Evolutionary conservation across 2,797 vertebrate genomes (phyloP).

Genomic region (Phoebastria nigripes): DNA sequence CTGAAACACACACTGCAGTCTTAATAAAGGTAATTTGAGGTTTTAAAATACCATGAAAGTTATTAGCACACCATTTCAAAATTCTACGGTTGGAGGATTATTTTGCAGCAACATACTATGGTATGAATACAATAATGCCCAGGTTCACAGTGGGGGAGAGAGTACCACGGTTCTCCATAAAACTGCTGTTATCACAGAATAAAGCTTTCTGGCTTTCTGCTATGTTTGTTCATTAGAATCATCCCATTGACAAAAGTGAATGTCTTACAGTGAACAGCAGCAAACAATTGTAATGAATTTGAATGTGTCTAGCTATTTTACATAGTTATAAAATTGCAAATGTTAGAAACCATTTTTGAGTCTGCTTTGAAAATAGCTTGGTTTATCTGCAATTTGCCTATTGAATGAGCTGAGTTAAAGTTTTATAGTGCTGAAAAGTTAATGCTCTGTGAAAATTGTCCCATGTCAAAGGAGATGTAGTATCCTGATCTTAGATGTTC

Average conservation of each 20-base stretch:
- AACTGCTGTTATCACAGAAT: background rate
- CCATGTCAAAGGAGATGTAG: background rate
- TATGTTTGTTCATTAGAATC: background rate
- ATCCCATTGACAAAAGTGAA: background rate
- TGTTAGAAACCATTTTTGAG: background rate
- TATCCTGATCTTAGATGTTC: background rate
- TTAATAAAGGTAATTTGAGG: background rate
- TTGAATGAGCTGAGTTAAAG: background rate
- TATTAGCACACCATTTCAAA: background rate
- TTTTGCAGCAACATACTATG: background rate
- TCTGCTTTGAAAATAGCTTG: background rate
- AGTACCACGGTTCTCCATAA: background rate
- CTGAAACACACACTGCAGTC: background rate
- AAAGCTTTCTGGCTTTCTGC: background rate
- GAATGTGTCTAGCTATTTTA: background rate
- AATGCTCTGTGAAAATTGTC: background rate
- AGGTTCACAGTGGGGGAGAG: background rate
- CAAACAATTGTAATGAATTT: background rate
- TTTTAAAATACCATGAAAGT: background rate
- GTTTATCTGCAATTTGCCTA: background rate
- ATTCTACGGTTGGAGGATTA: background rate
- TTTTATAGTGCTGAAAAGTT: background rate
- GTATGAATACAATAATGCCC: background rate
- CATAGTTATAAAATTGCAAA: background rate
- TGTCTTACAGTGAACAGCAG: background rate